A percentile compares a stretch with the other conserved stretches of the same genome.
phyloP scores from a whole-genome alignment of 2,797 vertebrate species.

The Natrix natrix region DNA sequence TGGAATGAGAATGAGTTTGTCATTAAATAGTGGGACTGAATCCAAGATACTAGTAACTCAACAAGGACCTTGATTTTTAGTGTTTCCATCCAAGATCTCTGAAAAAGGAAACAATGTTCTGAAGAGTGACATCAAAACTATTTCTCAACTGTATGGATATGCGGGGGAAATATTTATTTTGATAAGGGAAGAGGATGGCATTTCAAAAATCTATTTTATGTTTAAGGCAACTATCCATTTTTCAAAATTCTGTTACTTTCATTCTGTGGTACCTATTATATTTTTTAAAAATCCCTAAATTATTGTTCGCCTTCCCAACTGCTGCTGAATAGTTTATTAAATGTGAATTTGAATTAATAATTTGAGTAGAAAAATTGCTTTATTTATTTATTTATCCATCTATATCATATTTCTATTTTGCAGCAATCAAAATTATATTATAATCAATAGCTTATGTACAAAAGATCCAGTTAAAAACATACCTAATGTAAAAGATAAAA shows the following conservation, averaged over 20 bases:
- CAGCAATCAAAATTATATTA: neutral
- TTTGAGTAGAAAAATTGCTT: neutral
- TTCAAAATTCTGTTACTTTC: slow-evolving; percentile 2
- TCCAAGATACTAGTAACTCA: slow-evolving; percentile 45
- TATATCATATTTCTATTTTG: neutral
- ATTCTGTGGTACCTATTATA: neutral
- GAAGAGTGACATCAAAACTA: slow-evolving; percentile 46
- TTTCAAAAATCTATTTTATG: slow-evolving; percentile 17
- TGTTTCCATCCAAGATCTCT: slow-evolving; percentile 42
- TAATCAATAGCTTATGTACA: neutral
- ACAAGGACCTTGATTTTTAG: slow-evolving; percentile 42
- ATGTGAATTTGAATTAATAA: neutral
- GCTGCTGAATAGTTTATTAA: neutral
- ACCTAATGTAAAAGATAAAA: neutral
- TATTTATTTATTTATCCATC: neutral
- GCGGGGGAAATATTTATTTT: slow-evolving; percentile 37
- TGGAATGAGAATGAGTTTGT: slow-evolving; percentile 37
- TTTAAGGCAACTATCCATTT: neutral
- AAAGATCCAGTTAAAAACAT: neutral
- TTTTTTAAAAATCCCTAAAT: neutral
- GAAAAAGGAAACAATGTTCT: slow-evolving; percentile 45
- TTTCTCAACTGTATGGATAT: slow-evolving; percentile 4
- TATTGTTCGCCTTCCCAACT: neutral
- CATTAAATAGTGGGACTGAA: slow-evolving; percentile 18
- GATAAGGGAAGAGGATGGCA: neutral